Conservation (phyloP, 2,888 invertebrate species). For the Thymelicus lineola region DNA sequence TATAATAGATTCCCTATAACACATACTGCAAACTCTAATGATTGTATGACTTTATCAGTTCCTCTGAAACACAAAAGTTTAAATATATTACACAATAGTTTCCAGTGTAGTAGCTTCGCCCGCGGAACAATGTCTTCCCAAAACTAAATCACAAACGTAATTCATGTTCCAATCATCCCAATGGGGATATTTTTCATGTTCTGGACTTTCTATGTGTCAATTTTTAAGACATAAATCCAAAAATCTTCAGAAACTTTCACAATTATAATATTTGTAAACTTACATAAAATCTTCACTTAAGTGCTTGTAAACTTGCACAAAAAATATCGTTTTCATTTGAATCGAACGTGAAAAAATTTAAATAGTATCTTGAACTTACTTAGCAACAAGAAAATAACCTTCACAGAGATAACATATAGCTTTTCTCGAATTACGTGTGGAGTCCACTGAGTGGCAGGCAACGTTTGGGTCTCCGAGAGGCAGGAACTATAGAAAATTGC, state of each 20-base stretch:
- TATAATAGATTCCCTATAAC: conserved; percentile 47
- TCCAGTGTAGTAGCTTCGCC: too few relatives aligned
- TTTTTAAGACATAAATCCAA: too few relatives aligned
- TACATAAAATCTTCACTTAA: too few relatives aligned
- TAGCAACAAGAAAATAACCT: conserved; percentile 46
- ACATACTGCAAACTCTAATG: conserved; percentile 37
- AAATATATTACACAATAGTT: too few relatives aligned
- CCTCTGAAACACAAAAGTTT: conserved; percentile 47
- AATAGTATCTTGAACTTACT: conserved; percentile 47
- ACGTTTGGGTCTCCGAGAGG: conserved; percentile 57
- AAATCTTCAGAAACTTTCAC: too few relatives aligned
- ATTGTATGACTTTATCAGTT: conserved; percentile 30
- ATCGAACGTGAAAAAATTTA: not conserved
- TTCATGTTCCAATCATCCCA: too few relatives aligned
- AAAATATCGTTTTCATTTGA: not conserved
- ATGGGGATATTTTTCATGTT: too few relatives aligned
- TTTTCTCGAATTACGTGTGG: not conserved
- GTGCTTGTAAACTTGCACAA: too few relatives aligned
- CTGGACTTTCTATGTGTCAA: too few relatives aligned
- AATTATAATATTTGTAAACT: too few relatives aligned
- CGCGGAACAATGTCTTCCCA: too few relatives aligned
- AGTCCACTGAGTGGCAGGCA: conserved; percentile 40
- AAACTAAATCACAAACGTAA: too few relatives aligned
- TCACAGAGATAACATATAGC: conserved; percentile 53
- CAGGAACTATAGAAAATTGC: conserved; percentile 52